Evolutionary conservation across 2,888 invertebrate genomes (phyloP).

Genomic region (Dolichomitus sp.): DNA sequence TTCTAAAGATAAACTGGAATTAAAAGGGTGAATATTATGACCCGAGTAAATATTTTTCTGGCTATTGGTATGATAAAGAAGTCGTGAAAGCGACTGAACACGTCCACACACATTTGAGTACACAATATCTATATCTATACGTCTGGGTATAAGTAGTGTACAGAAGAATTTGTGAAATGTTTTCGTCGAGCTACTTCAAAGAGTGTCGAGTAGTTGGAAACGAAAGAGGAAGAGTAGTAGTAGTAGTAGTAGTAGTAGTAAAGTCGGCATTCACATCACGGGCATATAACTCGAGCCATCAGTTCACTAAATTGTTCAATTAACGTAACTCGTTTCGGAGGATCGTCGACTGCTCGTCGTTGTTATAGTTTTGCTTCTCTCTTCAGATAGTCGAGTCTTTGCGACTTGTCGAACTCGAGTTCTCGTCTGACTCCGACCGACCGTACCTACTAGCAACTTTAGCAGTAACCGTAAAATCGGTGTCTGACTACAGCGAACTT

Average conservation of each 20-base stretch:
- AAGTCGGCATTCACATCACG: neutral
- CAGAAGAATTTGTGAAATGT: neutral
- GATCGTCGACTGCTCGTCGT: neutral
- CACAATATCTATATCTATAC: neutral
- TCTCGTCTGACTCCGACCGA: neutral
- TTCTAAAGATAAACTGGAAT: neutral
- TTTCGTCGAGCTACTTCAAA: neutral
- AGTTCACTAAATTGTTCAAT: conserved; percentile 44
- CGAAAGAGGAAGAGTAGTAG: neutral
- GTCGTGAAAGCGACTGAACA: neutral
- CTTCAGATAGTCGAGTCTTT: neutral
- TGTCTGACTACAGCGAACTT: no score
- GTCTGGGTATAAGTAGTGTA: neutral
- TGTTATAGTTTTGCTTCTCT: conserved; percentile 12
- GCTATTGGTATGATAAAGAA: neutral
- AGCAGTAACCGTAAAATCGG: neutral
- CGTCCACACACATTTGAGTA: neutral
- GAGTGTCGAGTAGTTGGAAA: neutral
- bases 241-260: neutral
- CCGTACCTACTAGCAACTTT: neutral
- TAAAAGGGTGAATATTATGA: neutral
- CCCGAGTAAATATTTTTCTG: conserved; percentile 1
- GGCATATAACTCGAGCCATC: conserved; percentile 6
- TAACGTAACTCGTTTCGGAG: conserved; percentile 38
- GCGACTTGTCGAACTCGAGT: neutral